Evolutionary conservation across 2,888 invertebrate species (phyloP), one percentile per base, ranked within the genome.

Genomic region (Amiota communis): DNA sequence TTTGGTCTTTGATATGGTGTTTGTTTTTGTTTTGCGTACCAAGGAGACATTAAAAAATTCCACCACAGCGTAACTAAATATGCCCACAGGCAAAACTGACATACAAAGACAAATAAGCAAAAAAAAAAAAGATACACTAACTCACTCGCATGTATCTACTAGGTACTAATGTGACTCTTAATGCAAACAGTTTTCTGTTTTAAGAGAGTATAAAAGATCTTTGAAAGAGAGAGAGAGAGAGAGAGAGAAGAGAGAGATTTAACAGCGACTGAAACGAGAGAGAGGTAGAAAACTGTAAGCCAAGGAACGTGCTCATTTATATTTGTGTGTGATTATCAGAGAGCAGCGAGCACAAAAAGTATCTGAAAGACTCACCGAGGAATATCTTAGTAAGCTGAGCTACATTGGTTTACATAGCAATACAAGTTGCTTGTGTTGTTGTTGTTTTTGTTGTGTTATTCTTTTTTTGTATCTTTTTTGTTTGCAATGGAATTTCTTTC

Each of bases 401-500:
- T 67, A 23, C 15, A 59, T 11, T 70, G 63, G 53, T 15, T 53
- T 69, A 53, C 65, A n/a, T 17, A 13, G 47, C 20, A 53, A n/a
- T 53, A 53, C n/a, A 53, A 53, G 15, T 53, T 57, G 72, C n/a
- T 72, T 48, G 64, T 51, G 73, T 75, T 57, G 74, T 47, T 63
- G 23, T 63, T 63, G 61, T 47, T 63, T 12, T 63, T 63, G 61
- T 63, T 23, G 11, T 67, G 12, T 53, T 65, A n/a, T 47, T 47
- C 47, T 48, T 65, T 12, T 64, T 51, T 48, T 71, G 53, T 36
- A 12, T 49, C n/a, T 69, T 71, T 78, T 79, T 83, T 84, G 83
- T 82, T 84, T 86, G 86, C 81, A 81, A 80, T 85, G 85, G 85
- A 85, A 86, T 85, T 85, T 86, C 86, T 85, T 85, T 86, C 85